phyloP scores from a whole-genome alignment of 64 coral and sea anemone genomes.

The Actinia equina region DNA sequence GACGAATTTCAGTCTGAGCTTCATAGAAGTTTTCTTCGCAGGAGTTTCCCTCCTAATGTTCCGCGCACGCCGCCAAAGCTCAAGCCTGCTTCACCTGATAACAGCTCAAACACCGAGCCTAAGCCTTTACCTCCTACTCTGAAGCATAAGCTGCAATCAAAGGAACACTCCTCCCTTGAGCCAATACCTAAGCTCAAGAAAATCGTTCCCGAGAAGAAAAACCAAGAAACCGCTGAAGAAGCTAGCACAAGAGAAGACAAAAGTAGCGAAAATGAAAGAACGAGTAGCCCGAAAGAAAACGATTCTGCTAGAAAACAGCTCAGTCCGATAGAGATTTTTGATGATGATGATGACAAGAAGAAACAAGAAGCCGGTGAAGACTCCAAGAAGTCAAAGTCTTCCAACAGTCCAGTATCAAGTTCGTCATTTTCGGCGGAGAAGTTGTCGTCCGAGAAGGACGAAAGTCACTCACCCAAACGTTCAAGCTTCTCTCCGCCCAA shows the following conservation, averaged over 20 bases:
- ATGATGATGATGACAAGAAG: constrained; percentile 86
- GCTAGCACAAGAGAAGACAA: constrained; percentile 8
- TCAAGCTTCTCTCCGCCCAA: constrained; percentile 59
- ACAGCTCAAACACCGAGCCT: constrained; percentile 1
- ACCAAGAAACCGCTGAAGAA: constrained; percentile 26
- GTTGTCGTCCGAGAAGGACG: constrained; percentile 6
- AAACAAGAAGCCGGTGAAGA: constrained; percentile 25
- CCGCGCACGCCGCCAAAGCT: constrained; percentile 72
- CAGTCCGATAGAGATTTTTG: constrained; percentile 83
- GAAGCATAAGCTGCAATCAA: constrained; percentile 68
- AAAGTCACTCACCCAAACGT: constrained; percentile 25
- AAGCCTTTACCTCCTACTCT: constrained; percentile 63
- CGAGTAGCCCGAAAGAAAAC: neutral
- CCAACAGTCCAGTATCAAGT: constrained; percentile 5
- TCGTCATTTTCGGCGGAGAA: neutral
- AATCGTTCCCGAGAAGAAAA: constrained; percentile 61
- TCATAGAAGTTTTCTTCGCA: constrained; percentile 72
- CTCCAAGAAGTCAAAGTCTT: neutral
- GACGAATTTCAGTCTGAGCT: constrained; percentile 80
- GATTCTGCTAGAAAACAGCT: constrained; percentile 39
- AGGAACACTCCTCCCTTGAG: constrained; percentile 57
- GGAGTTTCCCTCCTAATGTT: constrained; percentile 73
- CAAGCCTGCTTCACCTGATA: constrained; percentile 63
- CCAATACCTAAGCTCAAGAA: constrained; percentile 82
- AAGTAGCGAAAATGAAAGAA: constrained; percentile 15